phyloP scores from a whole-genome alignment of 2,888 invertebrate genomes.

The Diplazon laetatorius region DNA sequence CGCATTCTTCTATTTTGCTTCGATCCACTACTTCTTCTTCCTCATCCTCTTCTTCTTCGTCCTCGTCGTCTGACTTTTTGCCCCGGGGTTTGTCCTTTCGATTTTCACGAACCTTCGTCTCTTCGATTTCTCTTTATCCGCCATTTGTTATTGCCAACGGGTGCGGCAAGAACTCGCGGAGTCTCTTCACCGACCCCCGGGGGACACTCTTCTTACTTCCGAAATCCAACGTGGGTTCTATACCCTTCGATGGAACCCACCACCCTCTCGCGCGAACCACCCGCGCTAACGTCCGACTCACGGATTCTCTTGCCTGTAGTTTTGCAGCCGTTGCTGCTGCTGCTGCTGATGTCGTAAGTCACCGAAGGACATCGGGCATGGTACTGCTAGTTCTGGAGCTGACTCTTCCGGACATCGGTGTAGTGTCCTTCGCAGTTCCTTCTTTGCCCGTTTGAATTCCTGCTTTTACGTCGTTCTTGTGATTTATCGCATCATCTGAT shows the following conservation, averaged over 20 bases:
- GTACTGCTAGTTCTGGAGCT: slow-evolving; percentile 30
- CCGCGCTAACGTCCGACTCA: slow-evolving; percentile 5
- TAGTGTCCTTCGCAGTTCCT: slow-evolving; percentile 43
- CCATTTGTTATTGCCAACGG: slow-evolving; percentile 60
- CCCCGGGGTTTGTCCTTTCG: slow-evolving; percentile 63
- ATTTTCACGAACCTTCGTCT: slow-evolving; percentile 61
- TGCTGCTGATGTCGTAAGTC: slow-evolving; percentile 51
- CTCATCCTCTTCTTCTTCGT: slow-evolving; percentile 22
- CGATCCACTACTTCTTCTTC: slow-evolving; percentile 24
- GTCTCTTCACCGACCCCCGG: slow-evolving; percentile 34
- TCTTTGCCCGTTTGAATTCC: slow-evolving; percentile 42
- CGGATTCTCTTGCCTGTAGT: slow-evolving; percentile 63
- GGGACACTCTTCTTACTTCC: slow-evolving; percentile 45
- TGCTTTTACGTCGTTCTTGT: slow-evolving; percentile 24
- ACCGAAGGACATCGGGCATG: slow-evolving; percentile 32
- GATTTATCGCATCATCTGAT: slow-evolving; percentile 17
- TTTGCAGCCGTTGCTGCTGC: slow-evolving; percentile 53
- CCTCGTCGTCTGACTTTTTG: slow-evolving; percentile 33
- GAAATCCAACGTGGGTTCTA: slow-evolving; percentile 34
- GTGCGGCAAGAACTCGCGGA: slow-evolving; percentile 41
- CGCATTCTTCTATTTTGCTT: slow-evolving; percentile 26
- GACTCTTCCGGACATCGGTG: slow-evolving; percentile 44
- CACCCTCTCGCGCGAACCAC: slow-evolving; percentile 17
- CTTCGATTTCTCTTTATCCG: slow-evolving; percentile 49
- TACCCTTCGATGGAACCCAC: slow-evolving; percentile 36